phyloP scores from a whole-genome alignment of 2,888 invertebrate species.

The Oligia fasciuncula region DNA sequence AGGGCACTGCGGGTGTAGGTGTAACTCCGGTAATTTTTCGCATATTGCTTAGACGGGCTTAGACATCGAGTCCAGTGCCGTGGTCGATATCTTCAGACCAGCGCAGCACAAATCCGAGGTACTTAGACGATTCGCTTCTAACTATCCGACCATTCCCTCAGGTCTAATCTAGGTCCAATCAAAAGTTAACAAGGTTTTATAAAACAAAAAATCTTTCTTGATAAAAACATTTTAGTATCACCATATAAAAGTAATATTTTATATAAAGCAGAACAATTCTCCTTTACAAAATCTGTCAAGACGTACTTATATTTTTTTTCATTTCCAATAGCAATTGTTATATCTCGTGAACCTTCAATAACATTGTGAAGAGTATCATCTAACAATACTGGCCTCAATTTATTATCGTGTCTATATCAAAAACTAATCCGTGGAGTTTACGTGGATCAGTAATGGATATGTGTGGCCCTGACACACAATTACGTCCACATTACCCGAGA shows the following conservation, averaged over 20 bases:
- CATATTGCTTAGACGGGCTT: not conserved
- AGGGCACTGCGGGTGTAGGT: not conserved
- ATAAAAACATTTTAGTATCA: not conserved
- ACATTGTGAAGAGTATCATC: conserved; percentile 31
- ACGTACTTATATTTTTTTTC: not conserved
- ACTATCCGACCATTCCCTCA: not conserved
- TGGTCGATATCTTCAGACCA: not conserved
- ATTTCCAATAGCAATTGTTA: conserved; percentile 13
- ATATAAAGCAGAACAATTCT: not conserved
- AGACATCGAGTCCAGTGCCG: not conserved
- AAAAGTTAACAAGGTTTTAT: conserved; percentile 8
- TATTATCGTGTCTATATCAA: conserved; percentile 54
- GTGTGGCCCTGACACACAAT: conserved; percentile 76
- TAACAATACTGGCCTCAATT: conserved; percentile 26
- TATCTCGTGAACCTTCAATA: conserved; percentile 29
- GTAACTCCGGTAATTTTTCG: not conserved
- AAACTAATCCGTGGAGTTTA: conserved; percentile 65
- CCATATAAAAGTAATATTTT: not conserved
- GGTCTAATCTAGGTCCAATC: conserved; percentile 18
- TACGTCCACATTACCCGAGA: conserved; percentile 64
- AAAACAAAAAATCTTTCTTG: not conserved
- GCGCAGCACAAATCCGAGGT: conserved; percentile 1
- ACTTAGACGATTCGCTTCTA: not conserved
- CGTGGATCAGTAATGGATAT: conserved; percentile 65
- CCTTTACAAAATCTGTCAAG: conserved; percentile 1